Evolutionary conservation across 1,140 invertebrate genomes (phyloP), one percentile per base, ranked within the genome.

Genomic region (Danaus plexippus): DNA sequence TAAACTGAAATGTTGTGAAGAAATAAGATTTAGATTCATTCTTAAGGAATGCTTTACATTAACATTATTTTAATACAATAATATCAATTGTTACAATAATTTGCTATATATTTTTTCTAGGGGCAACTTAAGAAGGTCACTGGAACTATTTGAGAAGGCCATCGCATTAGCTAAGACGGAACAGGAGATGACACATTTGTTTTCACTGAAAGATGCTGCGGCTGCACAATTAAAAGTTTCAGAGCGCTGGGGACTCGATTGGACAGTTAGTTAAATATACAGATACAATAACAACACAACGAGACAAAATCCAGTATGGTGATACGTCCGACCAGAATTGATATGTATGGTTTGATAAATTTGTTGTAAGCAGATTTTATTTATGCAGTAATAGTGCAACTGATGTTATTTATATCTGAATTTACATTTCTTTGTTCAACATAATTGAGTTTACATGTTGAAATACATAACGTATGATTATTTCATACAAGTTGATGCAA

Each of bases 131-230:
- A 88, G 91, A 51, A 88, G 92, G 71, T 96, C 96, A 8, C 90
- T 98, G 57, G 91, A 92, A 61, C 88, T 95, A 12, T 97, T 98
- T 76, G 92, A 97, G 65, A 96, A 95, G 83, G 96, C 96, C n/a
- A 92, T 98, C 58, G 88, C 90, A 48, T 87, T 97, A 52, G 92
- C 94, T 18, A 95, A 95, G 72, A 96, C 94, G 12, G 91, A 94
- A 79, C 87, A 92, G 59, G 96, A 98, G 88, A 90, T 98, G 88
- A 91, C 93, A 18, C 96, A 98, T 83, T 89, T 98, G 66, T 96
- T 93, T 78, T 93, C 94, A 1, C 81, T 97, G 58, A 91, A 92
- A 77, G 93, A 97, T 85, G 96, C 96, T 46, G 95, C 96, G 6
- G 90, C 92, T 64, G 93, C 95, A 18, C 97, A 98, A 80, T 82